Base-by-base conservation (phyloP, 2,113 vertebrate species). In the zebrafish (Danio rerio) region DNA sequence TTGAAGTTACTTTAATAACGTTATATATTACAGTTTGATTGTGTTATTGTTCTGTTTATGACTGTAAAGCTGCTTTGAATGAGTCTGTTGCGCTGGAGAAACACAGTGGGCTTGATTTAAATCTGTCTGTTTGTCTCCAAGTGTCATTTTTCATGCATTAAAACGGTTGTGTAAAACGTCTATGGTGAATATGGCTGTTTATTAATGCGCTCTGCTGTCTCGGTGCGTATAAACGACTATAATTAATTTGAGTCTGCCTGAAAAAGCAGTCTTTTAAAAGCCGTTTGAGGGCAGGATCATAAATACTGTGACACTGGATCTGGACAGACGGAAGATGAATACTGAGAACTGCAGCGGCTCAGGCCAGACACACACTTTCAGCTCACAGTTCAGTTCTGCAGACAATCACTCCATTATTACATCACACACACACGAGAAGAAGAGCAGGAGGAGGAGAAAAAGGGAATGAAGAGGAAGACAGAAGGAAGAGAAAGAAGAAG, bases 351-450 rank as follows among this genome's bases (percentile, higher is more conserved):
- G 20, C n/a, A 62, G 20, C 61, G 11, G 9, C 12, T 40, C 21
- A 5, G 40, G 62, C 21, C 62, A 65, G 62, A 65, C 42, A n/a
- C 12, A 0, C 62, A 15, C 7, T 31, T 31, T 65, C 11, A 70
- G n/a, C 66, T 69, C 66, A 65, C 31, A 42, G 62, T 31, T 42
- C 43, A 7, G 65, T 6, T 9, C 43, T 53, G 65, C 53, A 70
- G 65, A 65, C 53, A 59, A 49, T n/a, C 12, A 5, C 40, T 70
- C 65, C 78, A 80, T 13, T 63, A 65, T 92, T 31, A 31, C 31
- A 31, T 31, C 31, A 31, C 31, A 31, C 3, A 31, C 31, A 31
- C 31, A 31, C 31, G 3, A 31, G 31, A 31, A 3, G 31, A 31
- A 31, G 31, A 31, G 31, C 1, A 31, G 31, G 31, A 31, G 31